Base-by-base conservation (phyloP, 1,140 invertebrate species). In the Polypedilum vanderplanki region DNA sequence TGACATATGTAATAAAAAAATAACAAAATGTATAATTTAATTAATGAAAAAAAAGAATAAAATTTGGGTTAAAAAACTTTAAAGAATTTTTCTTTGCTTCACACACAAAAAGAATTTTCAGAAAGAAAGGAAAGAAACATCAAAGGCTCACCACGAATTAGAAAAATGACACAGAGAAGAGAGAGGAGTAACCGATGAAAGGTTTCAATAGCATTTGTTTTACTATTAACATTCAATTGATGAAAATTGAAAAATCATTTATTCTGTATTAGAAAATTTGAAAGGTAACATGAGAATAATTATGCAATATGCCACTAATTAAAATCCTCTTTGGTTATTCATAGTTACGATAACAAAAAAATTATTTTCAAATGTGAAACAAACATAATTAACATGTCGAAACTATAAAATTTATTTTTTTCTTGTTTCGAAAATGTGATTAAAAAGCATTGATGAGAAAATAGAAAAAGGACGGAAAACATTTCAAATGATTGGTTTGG, bases 351-450 rank as follows among this genome's bases (percentile, higher is more conserved):
- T 57, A 12, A 57, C 4, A 57, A 12, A 12, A 12, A 12, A 1
- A 12, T n/a, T n/a, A n/a, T n/a, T n/a, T 57, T 57, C n/a, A 57
- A 57, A 57, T 57, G 46, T 57, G 46, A 57, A 57, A 57, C 15
- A 57, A 57, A 57, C 46, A 57, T 57, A 57, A 57, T 57, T 57
- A 57, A 57, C 46, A 57, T 57, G 46, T 57, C 46, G 46, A 57
- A 57, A n/a, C 12, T 57, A 57, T 33, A 33, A 33, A 33, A 33
- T 33, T 33, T 33, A 33, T 33, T 33, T 33, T n/a, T 33, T 33
- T 57, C 12, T 12, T n/a, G n/a, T 57, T 57, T 15, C n/a, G n/a
- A 57, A 57, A 57, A 57, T 57, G 46, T 57, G 46, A 57, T 57
- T 57, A 57, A 57, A 57, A 57, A n/a, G 12, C 46, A 57, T 57